Evolutionary conservation across 2,888 invertebrate genomes (phyloP), one percentile per base, ranked within the genome.

Genomic region (Calameuta pallipes): DNA sequence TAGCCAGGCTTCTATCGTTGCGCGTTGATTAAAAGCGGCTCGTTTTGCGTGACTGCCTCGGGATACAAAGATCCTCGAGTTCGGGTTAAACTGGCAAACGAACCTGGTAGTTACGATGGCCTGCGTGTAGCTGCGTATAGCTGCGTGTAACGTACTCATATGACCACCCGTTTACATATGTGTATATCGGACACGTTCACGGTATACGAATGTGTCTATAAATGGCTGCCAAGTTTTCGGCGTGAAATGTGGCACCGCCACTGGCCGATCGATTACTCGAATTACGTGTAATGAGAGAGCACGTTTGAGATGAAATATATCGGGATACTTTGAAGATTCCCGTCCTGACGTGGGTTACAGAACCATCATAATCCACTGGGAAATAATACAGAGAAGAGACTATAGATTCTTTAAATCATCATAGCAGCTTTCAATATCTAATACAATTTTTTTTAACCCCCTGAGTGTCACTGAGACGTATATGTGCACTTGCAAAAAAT

Each of bases 1-100:
- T 71, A 71, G 71, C 71, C 33, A 31, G 34, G 71, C 34, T 34
- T 71, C 56, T 71, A 31, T 71, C 71, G 71, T 71, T 31, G 71
- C 71, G 71, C 71, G 71, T 31, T 71, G 71, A 71, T 71, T 71
- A 71, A 71, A 71, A 31, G 71, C 71, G 31, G 71, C 34, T 71
- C 33, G 33, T 71, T 71, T 56, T 71, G 71, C 71, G 71, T 71
- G 71, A 71, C 31, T 31, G 33, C 71, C 71, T 34, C 13, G 34
- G 71, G 71, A 71, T 71, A 71, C 71, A 2, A 31, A 34, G 71
- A 34, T 31, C 71, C 71, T 71, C 71, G 71, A 71, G 71, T 71
- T 71, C 2, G 71, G 71, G 71, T 71, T 71, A 71, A 71, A 71
- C 71, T 23, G 71, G 71, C 71, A 34, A 56, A 71, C 71, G 71